These are phyloP conservation scores for Eulithis prunata DNA, from an alignment of 2,888 invertebrate species.

Conservation along the genomic window DNA sequence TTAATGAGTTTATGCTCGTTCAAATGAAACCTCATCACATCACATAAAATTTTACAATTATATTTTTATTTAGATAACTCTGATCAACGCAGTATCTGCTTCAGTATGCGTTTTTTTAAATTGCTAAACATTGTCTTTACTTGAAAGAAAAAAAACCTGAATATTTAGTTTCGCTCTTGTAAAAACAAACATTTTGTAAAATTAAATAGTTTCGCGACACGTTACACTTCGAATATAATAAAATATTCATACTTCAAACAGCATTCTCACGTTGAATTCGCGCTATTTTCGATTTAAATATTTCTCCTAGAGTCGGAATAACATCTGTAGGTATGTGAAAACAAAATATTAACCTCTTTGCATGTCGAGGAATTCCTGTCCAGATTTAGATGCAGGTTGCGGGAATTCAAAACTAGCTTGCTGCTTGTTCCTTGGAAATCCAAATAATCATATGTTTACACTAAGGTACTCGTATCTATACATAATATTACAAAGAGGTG, in stretches of 20 bases:
- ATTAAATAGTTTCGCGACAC: neutral
- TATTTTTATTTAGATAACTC: too few relatives aligned
- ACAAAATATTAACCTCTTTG: slow-evolving; percentile 42
- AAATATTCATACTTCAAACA: slow-evolving; percentile 4
- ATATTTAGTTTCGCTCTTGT: neutral
- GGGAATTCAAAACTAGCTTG: slow-evolving; percentile 22
- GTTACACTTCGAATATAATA: neutral
- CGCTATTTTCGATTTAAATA: slow-evolving; percentile 27
- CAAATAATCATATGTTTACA: neutral
- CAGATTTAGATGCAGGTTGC: slow-evolving; percentile 35
- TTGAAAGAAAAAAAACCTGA: neutral
- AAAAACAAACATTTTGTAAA: neutral
- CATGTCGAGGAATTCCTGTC: slow-evolving; percentile 36
- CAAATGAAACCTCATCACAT: too few relatives aligned
- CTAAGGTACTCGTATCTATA: too few relatives aligned
- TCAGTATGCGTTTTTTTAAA: neutral
- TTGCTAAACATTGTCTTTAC: too few relatives aligned
- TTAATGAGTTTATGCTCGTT: too few relatives aligned
- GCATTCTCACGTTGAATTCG: slow-evolving; percentile 3
- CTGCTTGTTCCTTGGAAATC: slow-evolving; percentile 15
- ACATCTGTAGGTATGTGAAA: slow-evolving; percentile 35
- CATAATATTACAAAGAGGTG: too few relatives aligned
- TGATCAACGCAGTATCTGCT: too few relatives aligned
- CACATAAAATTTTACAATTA: too few relatives aligned
- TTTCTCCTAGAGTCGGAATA: slow-evolving; percentile 25